Conservation (phyloP, 2,113 vertebrate species). For the Dryoscopus gambensis region DNA sequence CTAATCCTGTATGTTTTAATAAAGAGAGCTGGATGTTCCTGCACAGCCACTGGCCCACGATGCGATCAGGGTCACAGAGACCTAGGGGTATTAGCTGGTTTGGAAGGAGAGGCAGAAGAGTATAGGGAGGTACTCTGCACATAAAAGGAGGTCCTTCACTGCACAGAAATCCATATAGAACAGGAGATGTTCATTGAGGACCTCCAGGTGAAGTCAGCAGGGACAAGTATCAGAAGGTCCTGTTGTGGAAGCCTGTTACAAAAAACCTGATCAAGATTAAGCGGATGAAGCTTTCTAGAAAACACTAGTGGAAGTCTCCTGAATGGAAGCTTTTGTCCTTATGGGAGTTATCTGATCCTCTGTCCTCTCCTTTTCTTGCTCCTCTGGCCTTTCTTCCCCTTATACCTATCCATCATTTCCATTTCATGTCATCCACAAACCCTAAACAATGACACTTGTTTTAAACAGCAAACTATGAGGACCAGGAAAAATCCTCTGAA, state of each 20-base stretch:
- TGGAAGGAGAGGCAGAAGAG: neutral
- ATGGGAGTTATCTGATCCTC: neutral
- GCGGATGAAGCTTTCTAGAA: neutral
- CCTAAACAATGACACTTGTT: neutral
- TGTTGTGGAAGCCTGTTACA: neutral
- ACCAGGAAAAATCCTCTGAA: neutral
- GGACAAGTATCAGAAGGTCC: neutral
- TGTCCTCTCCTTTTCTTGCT: neutral
- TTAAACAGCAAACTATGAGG: neutral
- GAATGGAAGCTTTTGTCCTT: neutral
- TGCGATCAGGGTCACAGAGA: neutral
- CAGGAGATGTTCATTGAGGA: neutral
- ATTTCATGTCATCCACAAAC: neutral
- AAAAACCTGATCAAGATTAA: neutral
- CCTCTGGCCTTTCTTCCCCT: neutral
- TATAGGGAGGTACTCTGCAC: accelerated
- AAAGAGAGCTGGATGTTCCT: neutral
- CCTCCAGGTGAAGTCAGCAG: neutral
- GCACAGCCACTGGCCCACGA: neutral
- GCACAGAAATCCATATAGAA: neutral
- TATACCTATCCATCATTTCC: neutral
- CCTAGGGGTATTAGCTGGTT: neutral
- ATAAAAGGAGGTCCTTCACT: neutral
- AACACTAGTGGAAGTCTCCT: neutral
- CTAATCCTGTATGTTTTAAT: accelerated